Conservation (phyloP, 2,888 invertebrate species). For the Campoplex nolae region DNA sequence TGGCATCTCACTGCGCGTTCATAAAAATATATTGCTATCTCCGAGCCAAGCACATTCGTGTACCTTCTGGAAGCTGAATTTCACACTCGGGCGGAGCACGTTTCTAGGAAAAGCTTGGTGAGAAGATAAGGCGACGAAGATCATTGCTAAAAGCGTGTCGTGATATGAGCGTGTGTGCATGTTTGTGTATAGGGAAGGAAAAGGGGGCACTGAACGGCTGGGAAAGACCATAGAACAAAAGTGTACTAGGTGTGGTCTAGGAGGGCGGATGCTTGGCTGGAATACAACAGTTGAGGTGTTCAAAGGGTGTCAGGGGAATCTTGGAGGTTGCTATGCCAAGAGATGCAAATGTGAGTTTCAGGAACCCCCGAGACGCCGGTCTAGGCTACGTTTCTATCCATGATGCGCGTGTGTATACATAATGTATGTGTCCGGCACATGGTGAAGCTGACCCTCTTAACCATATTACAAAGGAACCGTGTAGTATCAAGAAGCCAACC, state of each 20-base stretch:
- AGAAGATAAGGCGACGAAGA: conserved; percentile 57
- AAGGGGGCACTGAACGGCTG: conserved; percentile 14
- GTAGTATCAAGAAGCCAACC: background rate
- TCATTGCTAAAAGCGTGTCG: conserved; percentile 15
- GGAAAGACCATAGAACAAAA: conserved; percentile 51
- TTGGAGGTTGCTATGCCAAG: conserved; percentile 38
- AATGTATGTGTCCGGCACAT: background rate
- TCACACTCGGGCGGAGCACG: background rate
- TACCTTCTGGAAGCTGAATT: conserved; percentile 31
- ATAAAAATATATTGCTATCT: conserved; percentile 62
- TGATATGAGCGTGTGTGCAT: background rate
- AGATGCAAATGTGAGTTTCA: conserved; percentile 64
- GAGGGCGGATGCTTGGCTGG: conserved; percentile 1
- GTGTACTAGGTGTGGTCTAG: conserved; percentile 15
- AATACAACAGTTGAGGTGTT: conserved; percentile 29
- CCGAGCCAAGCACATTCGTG: conserved; percentile 1
- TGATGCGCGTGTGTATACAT: conserved; percentile 27
- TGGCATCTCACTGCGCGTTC: conserved; percentile 14
- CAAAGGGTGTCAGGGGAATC: conserved; percentile 57
- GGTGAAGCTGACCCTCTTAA: conserved; percentile 14
- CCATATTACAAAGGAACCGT: background rate
- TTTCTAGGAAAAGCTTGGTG: conserved; percentile 37
- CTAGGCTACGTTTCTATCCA: conserved; percentile 23
- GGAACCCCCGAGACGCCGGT: conserved; percentile 55
- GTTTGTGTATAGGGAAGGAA: background rate